phyloP scores from a whole-genome alignment of 2,797 vertebrate genomes.

The Sebastes wilsoni region DNA sequence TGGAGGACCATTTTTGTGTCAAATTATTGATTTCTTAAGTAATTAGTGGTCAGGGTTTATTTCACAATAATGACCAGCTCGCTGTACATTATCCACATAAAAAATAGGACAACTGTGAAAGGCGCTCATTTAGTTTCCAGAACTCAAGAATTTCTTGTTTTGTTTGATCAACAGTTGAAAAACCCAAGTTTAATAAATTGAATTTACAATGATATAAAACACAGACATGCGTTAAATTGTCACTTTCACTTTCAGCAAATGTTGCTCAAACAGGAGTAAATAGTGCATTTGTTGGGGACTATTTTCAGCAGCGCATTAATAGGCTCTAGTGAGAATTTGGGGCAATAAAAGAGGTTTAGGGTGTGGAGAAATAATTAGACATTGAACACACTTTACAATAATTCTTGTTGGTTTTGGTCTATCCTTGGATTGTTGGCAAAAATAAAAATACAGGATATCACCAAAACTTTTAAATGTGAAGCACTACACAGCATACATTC shows the following conservation, averaged over 20 bases:
- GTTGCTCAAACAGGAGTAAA: too few relatives aligned
- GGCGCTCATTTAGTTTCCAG: not conserved
- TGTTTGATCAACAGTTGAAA: not conserved
- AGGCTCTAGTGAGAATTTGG: not conserved
- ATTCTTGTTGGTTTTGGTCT: not conserved
- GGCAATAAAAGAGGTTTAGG: not conserved
- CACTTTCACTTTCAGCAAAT: too few relatives aligned
- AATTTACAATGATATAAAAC: not conserved
- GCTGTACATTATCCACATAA: too few relatives aligned
- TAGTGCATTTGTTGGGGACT: not conserved
- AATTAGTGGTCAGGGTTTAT: too few relatives aligned
- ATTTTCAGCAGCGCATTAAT: not conserved
- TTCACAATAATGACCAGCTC: too few relatives aligned
- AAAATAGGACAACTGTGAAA: not conserved
- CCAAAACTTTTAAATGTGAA: accelerated
- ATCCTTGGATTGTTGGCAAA: not conserved
- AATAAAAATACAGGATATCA: too few relatives aligned
- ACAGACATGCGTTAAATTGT: too few relatives aligned
- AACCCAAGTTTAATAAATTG: not conserved
- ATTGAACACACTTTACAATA: not conserved
- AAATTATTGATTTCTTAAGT: too few relatives aligned
- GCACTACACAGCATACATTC: not conserved
- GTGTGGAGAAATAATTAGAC: not conserved
- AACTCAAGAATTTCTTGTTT: not conserved
- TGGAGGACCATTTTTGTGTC: too few relatives aligned